These are phyloP conservation scores for Xenentodon cancila DNA, from an alignment of 2,797 vertebrate genomes.

Conservation along the genomic window DNA sequence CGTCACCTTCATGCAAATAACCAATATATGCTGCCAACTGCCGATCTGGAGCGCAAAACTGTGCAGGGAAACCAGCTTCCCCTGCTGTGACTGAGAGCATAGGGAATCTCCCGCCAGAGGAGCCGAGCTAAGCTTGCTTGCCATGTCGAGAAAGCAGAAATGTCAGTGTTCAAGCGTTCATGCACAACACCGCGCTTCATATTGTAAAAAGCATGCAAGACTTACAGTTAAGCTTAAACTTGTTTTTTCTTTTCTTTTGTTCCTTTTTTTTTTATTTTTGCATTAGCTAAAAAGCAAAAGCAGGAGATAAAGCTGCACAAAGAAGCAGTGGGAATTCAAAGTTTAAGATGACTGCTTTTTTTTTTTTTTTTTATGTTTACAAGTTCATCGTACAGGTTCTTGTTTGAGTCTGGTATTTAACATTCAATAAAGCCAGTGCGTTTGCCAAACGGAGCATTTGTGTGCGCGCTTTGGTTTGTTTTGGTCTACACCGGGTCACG, in stretches of 20 bases:
- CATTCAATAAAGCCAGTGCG: conserved; percentile 77
- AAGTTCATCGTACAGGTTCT: conserved; percentile 58
- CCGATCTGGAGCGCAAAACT: conserved; percentile 30
- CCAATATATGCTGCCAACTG: conserved; percentile 51
- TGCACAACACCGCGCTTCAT: conserved; percentile 56
- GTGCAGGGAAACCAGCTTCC: conserved; percentile 40
- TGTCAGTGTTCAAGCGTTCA: conserved; percentile 50
- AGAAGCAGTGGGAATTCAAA: conserved; percentile 15
- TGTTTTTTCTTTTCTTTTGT: conserved; percentile 57
- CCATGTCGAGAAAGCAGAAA: conserved; percentile 24
- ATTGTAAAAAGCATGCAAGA: conserved; percentile 71
- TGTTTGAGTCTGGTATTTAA: conserved; percentile 70
- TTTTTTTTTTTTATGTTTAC: conserved; percentile 63
- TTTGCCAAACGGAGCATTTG: conserved; percentile 60
- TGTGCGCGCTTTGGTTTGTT: conserved; percentile 28
- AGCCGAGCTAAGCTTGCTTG: conserved; percentile 23
- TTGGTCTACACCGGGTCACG: background rate
- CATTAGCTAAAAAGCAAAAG: conserved; percentile 39
- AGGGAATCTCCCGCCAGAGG: conserved; percentile 19
- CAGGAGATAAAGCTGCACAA: background rate
- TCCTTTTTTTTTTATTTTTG: conserved; percentile 17
- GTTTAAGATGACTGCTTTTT: conserved; percentile 49
- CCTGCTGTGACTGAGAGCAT: conserved; percentile 60
- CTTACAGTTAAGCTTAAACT: conserved; percentile 62
- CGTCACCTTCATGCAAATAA: conserved; percentile 40